phyloP scores from a whole-genome alignment of 2,113 vertebrate species.

The Chlamydotis undulata region DNA sequence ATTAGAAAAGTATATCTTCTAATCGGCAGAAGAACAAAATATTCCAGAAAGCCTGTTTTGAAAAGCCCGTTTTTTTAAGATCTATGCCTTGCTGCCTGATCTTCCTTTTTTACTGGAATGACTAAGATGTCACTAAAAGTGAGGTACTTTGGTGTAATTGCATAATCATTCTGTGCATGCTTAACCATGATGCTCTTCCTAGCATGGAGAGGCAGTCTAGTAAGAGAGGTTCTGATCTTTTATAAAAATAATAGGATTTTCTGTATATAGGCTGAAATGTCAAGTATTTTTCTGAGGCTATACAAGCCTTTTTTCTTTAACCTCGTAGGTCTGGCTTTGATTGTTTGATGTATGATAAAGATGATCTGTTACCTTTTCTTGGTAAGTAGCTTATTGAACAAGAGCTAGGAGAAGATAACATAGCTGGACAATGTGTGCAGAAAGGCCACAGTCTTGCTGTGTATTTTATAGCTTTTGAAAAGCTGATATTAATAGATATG shows the following conservation, averaged over 20 bases:
- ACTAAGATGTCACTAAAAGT: neutral
- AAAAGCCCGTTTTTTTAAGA: neutral
- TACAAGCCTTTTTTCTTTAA: neutral
- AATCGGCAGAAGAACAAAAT: slow-evolving; percentile 3
- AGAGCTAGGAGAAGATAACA: neutral
- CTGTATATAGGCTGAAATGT: neutral
- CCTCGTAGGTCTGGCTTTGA: neutral
- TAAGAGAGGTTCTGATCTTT: slow-evolving; percentile 16
- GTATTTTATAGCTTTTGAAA: neutral
- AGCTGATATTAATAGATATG: neutral
- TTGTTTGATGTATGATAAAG: neutral
- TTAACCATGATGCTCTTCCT: neutral
- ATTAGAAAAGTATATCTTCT: neutral
- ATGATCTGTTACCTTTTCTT: neutral
- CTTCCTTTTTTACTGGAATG: neutral
- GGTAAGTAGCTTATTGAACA: neutral
- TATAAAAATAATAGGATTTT: neutral
- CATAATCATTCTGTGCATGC: neutral
- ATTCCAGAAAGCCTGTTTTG: neutral
- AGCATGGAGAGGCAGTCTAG: neutral
- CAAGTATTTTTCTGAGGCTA: neutral
- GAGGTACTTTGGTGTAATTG: neutral
- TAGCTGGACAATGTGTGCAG: neutral
- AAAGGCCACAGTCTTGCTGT: neutral
- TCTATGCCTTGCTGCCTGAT: neutral